Evolutionary conservation across 1,140 invertebrate species (phyloP), one percentile per base, ranked within the genome.

Genomic region (Drosophila pseudoobscura): DNA sequence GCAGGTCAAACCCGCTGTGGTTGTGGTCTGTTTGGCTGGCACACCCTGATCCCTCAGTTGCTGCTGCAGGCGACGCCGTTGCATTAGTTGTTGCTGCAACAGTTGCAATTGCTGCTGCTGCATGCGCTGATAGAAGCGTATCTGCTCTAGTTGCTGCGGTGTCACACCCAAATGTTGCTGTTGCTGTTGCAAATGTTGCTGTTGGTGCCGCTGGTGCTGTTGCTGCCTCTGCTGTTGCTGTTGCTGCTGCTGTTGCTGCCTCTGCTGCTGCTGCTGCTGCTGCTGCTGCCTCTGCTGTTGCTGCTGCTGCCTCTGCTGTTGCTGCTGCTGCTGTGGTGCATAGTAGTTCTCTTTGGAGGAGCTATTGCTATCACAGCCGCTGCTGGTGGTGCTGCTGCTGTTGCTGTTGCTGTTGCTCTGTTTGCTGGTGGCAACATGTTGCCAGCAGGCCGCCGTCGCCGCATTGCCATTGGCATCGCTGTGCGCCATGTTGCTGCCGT

Each of bases 331-430:
- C 15, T 78, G 64, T 9, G 71, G 63, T 26, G 55, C 64, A 72
- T 85, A 90, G 51, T 72, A 89, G 13, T 90, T 91, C 63, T 91
- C 89, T 52, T 91, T 91, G 31, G 89, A 87, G 50, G 89, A 90
- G 51, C 78, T 75, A 47, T 62, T 89, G 73, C 89, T 91, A 50
- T 88, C 87, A 51, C 83, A 90, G 51, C 80, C 80, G 50, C 89
- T 87, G 65, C 88, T 91, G 35, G 74, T 91, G 60, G 80, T 91
- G 71, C 83, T 91, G 69, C 75, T 83, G 69, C 20, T 20, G 20
- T 20, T 1, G 20, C 20, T 20, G 69, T 73, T 83, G 69, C 20
- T 20, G 20, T 20, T 1, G 20, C 20, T 20, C 17, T 17, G 17
- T 1, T 78, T 89, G 63, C 66, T 87, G 64, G 62, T 60, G 56